Evolutionary conservation across 1,140 invertebrate species (phyloP).

Genomic region (honey bee (Apis mellifera)): DNA sequence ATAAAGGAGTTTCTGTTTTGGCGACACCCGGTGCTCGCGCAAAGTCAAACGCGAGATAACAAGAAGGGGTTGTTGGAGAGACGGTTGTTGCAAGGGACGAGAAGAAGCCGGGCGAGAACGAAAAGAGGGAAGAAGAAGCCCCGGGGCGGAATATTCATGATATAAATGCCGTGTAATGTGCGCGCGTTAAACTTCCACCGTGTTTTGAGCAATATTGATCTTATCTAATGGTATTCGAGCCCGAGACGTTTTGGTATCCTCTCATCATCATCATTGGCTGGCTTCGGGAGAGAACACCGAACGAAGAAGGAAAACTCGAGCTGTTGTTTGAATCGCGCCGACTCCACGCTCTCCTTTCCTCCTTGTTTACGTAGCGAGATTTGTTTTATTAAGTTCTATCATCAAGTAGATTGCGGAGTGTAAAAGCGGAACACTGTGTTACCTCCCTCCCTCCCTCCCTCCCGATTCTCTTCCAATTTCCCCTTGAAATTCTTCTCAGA

Average conservation of each 20-base stretch:
- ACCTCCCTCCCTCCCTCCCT: conserved; percentile 62
- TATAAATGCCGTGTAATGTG: conserved; percentile 71
- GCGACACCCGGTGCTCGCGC: conserved; percentile 29
- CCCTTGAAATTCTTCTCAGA: conserved; percentile 44
- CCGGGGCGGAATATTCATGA: conserved; percentile 64
- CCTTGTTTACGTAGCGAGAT: conserved; percentile 77
- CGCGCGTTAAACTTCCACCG: conserved; percentile 70
- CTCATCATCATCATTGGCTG: conserved; percentile 70
- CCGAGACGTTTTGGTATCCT: conserved; percentile 54
- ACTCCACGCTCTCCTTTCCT: conserved; percentile 64
- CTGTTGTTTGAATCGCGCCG: conserved; percentile 77
- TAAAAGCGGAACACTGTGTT: conserved; percentile 74
- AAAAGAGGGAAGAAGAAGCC: conserved; percentile 44
- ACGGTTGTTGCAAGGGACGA: neutral
- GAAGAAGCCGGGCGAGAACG: conserved; percentile 20
- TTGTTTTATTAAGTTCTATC: conserved; percentile 81
- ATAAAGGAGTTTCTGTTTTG: conserved; percentile 50
- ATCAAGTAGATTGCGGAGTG: conserved; percentile 76
- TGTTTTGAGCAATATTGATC: conserved; percentile 80
- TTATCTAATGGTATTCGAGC: conserved; percentile 79
- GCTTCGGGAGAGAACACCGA: conserved; percentile 48
- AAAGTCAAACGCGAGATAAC: conserved; percentile 51
- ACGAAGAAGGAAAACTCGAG: conserved; percentile 69
- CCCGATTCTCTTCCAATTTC: neutral
- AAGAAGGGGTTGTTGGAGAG: neutral